Base-by-base conservation (phyloP, 2,888 invertebrate genomes). In the Sabatieria punctata region DNA sequence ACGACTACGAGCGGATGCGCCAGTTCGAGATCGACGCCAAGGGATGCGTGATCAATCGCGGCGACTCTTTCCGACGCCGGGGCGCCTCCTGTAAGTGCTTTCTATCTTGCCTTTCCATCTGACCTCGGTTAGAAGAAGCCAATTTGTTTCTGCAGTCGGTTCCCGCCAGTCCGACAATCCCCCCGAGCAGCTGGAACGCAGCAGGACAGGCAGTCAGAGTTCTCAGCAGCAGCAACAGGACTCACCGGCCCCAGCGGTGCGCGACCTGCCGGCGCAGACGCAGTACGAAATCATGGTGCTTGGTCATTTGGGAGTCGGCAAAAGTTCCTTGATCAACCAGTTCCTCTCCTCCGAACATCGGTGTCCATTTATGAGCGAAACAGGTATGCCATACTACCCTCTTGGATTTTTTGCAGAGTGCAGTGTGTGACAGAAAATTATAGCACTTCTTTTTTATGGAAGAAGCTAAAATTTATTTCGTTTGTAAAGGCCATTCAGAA, bases 341-440 rank as follows among this genome's bases (percentile, higher is more conserved):
- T 88, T 89, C 63, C 83, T 83, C 75, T 86, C 88, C 49, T 85
- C 85, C 56, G 88, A 88, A 65, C 85, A 85, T 66, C 85, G 86
- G 63, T 86, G 88, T 65, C 85, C 86, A 26, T 88, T 88, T 78
- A 86, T 88, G 60, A 76, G 84, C 60, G 83, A 78, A 56, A 75
- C 79, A 73, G 83, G 84, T 80, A 58, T 57, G 57, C 58, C 48
- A 50, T 73, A 73, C 6, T 75, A 80, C 80, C 80, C 68, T 72
- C 74, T 27, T 47, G 25, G 33, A 15, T 41, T 53, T 19, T 41
- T 43, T 22, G 41, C 33, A 22, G 35, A 13, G 37, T 42, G 19
- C 21, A 41, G 33, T 30, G 15, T 18, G 4, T 15, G 22, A 21
- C 21, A 19, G 11, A 30, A 3, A 13, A 4, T 24, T 22, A 41